These are phyloP conservation scores for Galagoides demidoff DNA, from an alignment of 2,797 vertebrate species.

Conservation along the genomic window DNA sequence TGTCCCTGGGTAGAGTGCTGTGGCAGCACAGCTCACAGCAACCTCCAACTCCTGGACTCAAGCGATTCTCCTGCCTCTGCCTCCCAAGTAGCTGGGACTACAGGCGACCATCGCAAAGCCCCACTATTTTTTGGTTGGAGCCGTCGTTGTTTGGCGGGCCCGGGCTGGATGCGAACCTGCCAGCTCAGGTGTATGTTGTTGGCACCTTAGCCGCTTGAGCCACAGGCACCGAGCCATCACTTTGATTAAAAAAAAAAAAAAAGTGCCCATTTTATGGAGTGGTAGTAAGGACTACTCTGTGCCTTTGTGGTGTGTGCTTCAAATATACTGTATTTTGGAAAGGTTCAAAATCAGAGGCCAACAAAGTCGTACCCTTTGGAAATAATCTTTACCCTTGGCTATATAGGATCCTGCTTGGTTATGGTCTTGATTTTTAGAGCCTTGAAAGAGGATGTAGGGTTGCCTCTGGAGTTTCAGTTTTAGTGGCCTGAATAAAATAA, in stretches of 20 bases:
- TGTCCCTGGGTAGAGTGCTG: too few species aligned
- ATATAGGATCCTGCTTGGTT: background rate
- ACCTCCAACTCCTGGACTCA: too few species aligned
- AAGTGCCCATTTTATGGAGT: background rate
- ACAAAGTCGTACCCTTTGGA: background rate
- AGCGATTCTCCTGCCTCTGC: background rate
- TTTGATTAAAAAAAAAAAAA: too few species aligned
- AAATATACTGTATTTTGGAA: background rate
- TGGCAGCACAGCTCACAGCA: too few species aligned
- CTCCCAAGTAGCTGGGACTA: background rate
- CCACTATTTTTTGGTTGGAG: too few species aligned
- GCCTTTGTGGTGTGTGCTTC: background rate
- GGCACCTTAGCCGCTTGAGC: too few species aligned
- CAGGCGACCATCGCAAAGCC: too few species aligned
- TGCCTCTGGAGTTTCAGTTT: conserved; percentile 46
- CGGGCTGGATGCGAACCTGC: too few species aligned
- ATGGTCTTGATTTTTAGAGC: conserved; percentile 29
- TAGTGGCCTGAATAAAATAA: conserved; percentile 62
- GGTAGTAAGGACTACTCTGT: background rate
- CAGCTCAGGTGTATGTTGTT: too few species aligned
- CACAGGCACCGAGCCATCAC: too few species aligned
- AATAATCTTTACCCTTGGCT: background rate
- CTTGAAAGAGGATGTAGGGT: conserved; percentile 25
- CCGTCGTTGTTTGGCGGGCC: too few species aligned
- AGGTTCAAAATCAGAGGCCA: conserved; percentile 20